Conservation (phyloP, 2,113 vertebrate genomes). For the Poicephalus gulielmi region DNA sequence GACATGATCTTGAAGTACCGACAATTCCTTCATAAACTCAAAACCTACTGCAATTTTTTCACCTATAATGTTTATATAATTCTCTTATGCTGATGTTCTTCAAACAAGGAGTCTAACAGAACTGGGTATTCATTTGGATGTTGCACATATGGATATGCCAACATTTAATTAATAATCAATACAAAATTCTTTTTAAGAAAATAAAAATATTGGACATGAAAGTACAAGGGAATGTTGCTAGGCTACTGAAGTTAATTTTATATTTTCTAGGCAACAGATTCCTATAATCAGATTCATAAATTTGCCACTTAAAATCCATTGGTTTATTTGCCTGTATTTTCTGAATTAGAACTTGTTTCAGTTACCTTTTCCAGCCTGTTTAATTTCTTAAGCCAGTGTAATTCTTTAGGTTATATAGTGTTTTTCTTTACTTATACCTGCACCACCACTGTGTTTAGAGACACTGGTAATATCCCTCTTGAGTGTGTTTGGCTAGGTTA, state of each 20-base stretch:
- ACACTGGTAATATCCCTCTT: background rate
- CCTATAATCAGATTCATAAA: background rate
- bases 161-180: background rate
- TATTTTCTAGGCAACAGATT: background rate
- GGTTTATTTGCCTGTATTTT: background rate
- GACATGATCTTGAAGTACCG: background rate
- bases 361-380: background rate
- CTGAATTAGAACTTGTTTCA: background rate
- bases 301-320: background rate
- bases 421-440: background rate
- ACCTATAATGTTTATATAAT: no score
- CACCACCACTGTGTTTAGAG: background rate
- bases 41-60: background rate
- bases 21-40: background rate
- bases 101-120: background rate
- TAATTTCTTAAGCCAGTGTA: background rate
- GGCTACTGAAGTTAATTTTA: background rate
- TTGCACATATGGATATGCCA: background rate
- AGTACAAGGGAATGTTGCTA: background rate
- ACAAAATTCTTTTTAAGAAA: background rate
- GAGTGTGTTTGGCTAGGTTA: background rate
- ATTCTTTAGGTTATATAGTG: background rate
- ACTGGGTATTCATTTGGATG: background rate
- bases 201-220: background rate
- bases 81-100: background rate